Percentiles rank a stretch among this genome's conserved stretches.
Evolutionary conservation across 2,797 vertebrate species (phyloP).

Genomic region (Enteromius fasciolatus): DNA sequence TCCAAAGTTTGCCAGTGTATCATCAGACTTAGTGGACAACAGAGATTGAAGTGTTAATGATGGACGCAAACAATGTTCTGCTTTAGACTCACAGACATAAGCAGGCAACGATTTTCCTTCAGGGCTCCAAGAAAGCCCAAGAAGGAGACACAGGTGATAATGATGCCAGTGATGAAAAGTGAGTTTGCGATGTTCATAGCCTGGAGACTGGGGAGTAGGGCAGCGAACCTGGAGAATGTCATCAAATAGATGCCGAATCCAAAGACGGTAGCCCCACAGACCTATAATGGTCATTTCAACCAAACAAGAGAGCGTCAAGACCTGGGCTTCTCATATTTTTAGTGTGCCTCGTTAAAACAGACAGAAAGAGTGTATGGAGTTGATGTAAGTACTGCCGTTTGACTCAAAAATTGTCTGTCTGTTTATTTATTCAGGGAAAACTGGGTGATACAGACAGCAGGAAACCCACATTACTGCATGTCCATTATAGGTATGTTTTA

Average conservation of each 20-base stretch:
- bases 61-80: background rate
- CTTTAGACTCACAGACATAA: slow-evolving; percentile 71
- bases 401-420: background rate
- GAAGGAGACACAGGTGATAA: slow-evolving; percentile 81
- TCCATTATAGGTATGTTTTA: background rate
- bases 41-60: too few species aligned
- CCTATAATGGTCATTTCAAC: slow-evolving; percentile 60
- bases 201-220: slow-evolving; percentile 63
- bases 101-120: slow-evolving; percentile 81
- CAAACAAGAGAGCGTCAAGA: background rate
- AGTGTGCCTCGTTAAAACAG: background rate
- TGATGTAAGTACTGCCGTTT: background rate
- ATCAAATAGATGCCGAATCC: slow-evolving; percentile 68
- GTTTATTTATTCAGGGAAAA: background rate
- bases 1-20: background rate
- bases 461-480: background rate
- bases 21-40: background rate
- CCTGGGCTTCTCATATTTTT: background rate
- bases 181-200: slow-evolving; percentile 65
- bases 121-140: slow-evolving; percentile 81
- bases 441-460: background rate
- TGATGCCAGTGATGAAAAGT: slow-evolving; percentile 74
- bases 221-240: slow-evolving; percentile 42
- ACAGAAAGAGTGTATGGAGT: background rate
- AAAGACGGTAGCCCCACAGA: slow-evolving; percentile 72